These are phyloP conservation scores for Eupithecia tripunctaria DNA, from an alignment of 2,888 invertebrate genomes.

Conservation along the genomic window DNA sequence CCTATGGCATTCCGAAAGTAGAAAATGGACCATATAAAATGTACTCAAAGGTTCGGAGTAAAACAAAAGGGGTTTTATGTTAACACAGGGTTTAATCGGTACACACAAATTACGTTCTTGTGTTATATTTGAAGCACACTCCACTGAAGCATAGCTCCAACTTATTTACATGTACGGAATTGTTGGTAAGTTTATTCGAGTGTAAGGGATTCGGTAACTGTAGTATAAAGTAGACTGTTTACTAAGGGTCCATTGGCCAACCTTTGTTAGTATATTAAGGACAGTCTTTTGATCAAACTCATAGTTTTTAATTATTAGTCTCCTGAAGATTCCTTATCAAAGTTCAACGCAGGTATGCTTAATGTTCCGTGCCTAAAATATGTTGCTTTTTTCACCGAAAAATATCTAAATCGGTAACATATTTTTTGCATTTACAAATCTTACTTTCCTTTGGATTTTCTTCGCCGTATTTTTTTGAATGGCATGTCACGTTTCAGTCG, in stretches of 20 bases:
- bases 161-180: conserved; percentile 49
- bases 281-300: conserved; percentile 15
- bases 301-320: conserved; percentile 17
- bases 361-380: not conserved
- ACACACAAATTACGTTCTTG: conserved; percentile 55
- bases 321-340: not conserved
- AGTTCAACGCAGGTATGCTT: not conserved
- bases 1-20: conserved; percentile 58
- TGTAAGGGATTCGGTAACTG: conserved; percentile 47
- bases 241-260: conserved; percentile 43
- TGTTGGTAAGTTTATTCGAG: conserved; percentile 43
- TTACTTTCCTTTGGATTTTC: not conserved
- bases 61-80: conserved; percentile 68
- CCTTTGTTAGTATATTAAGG: conserved; percentile 20
- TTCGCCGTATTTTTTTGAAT: conserved; percentile 11
- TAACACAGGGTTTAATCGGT: conserved; percentile 46
- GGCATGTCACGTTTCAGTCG: conserved; percentile 39
- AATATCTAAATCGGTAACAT: not conserved
- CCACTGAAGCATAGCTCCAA: conserved; percentile 48
- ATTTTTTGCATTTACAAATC: not conserved
- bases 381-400: not conserved
- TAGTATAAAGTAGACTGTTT: conserved; percentile 41
- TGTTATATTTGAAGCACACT: conserved; percentile 53
- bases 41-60: conserved; percentile 61
- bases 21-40: conserved; percentile 67